A percentile compares a stretch with the other conserved stretches of the same genome.
These are phyloP conservation scores for Scortum barcoo DNA, from an alignment of 2,113 vertebrate species.

Conservation along the genomic window DNA sequence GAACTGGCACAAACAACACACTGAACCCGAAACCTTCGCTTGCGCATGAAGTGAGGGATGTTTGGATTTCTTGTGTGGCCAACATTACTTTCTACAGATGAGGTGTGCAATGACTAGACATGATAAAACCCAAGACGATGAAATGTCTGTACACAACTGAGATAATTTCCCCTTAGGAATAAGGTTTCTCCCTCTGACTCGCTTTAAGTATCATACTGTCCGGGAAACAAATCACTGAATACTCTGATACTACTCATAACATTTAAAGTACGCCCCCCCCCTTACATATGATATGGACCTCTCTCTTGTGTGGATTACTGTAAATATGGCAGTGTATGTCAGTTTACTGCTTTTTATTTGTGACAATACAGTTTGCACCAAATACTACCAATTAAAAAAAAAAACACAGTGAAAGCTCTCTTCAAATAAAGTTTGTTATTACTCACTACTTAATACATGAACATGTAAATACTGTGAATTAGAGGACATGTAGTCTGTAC, in stretches of 20 bases:
- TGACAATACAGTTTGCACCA: not conserved
- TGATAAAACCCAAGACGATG: not conserved
- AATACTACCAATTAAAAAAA: too few relatives aligned
- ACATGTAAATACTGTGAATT: not conserved
- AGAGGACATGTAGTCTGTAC: not conserved
- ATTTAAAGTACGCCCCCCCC: not conserved
- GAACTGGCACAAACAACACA: conserved; percentile 32
- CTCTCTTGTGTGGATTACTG: not conserved
- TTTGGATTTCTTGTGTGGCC: conserved; percentile 33
- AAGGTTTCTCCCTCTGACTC: not conserved
- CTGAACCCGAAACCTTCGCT: not conserved
- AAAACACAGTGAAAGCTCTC: not conserved
- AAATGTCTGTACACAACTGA: not conserved
- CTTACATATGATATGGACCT: not conserved
- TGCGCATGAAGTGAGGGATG: conserved; percentile 1
- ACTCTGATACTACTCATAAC: not conserved
- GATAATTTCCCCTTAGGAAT: not conserved
- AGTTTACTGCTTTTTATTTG: not conserved
- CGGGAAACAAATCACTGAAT: not conserved
- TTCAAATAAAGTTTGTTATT: too few relatives aligned
- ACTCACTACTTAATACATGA: too few relatives aligned
- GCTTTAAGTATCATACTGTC: not conserved
- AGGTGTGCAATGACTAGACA: not conserved
- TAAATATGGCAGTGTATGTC: not conserved
- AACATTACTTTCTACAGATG: conserved; percentile 1